Evolutionary conservation across 2,797 vertebrate species (phyloP), one percentile per base, ranked within the genome.

Genomic region (Clarias fuscus): DNA sequence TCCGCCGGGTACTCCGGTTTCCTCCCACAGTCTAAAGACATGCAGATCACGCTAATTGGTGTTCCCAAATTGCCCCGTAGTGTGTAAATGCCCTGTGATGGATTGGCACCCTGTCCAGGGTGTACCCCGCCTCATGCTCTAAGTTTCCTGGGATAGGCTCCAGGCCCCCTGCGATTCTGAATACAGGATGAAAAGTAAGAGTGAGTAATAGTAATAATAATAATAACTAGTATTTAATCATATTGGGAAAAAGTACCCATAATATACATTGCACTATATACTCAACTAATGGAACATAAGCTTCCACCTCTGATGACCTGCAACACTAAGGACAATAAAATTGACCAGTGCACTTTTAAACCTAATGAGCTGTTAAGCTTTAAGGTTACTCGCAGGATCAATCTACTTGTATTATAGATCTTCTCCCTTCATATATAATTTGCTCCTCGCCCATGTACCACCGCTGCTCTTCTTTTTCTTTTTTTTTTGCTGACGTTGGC

Each of bases 401-500:
- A 33, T 70, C 8, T 77, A 56, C 53, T 56, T 56, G 53, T 37
- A 37, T 14, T 56, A 33, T 56, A n/a, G 40, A 48, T 1, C 72
- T 53, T 27, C 40, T 75, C 7, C 43, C 20, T 8, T 20, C 77
- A 7, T 30, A 11, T 40, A 43, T 53, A 14, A 20, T 71, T 84
- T 33, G 20, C 67, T 68, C 53, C 71, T 64, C 37, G 48, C 27
- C 15, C 30, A 3, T 48, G 17, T 40, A 84, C 64, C n/a, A 17
- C 27, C 13, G 1, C 1, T 53, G 17, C 53, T 53, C 62, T 48
- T 48, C 37, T 71, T n/a, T 61, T 61, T 6, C 5, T 33, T 33
- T 37, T 67, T 37, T 81, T 86, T 85, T 79, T 61, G 88, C 89
- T 86, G 88, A 89, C 75, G 5, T 82, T 58, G 65, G 58, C 40